These are phyloP conservation scores for Vesta saturnalis DNA, from an alignment of 2,888 invertebrate genomes.

Conservation along the genomic window DNA sequence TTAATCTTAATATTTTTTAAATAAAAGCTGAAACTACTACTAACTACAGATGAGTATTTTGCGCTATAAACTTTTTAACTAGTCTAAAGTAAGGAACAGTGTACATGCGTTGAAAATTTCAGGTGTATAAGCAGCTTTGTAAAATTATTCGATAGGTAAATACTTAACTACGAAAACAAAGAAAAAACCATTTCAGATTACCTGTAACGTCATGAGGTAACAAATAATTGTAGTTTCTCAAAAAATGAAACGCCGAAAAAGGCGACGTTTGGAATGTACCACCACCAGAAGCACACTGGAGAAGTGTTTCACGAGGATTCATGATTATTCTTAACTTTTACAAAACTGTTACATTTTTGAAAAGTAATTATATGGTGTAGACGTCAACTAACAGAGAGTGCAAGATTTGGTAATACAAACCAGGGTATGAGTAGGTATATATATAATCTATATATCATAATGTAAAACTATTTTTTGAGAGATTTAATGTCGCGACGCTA, in stretches of 20 bases:
- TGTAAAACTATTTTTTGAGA: conserved; percentile 48
- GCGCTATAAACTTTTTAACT: too few species aligned
- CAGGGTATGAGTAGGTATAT: not conserved
- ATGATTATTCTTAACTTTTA: not conserved
- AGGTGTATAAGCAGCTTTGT: too few species aligned
- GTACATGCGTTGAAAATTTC: too few species aligned
- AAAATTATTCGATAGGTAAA: too few species aligned
- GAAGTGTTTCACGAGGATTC: conserved; percentile 47
- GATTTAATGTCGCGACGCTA: conserved; percentile 52
- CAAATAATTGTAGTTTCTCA: conserved; percentile 74
- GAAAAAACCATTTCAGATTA: conserved; percentile 48
- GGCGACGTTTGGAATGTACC: conserved; percentile 59
- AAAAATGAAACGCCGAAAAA: conserved; percentile 71
- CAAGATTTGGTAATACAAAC: not conserved
- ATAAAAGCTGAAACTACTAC: too few species aligned
- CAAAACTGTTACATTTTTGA: not conserved
- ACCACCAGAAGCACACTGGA: conserved; percentile 51
- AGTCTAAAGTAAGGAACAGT: too few species aligned
- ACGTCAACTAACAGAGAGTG: not conserved
- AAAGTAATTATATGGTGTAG: not conserved
- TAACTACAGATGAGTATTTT: too few species aligned
- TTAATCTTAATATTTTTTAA: too few species aligned
- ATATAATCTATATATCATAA: conserved; percentile 15
- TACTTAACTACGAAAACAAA: not conserved
- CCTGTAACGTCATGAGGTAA: conserved; percentile 67